Evolutionary conservation across 1,140 invertebrate genomes (phyloP), one percentile per base, ranked within the genome.

Genomic region (Riptortus pedestris): DNA sequence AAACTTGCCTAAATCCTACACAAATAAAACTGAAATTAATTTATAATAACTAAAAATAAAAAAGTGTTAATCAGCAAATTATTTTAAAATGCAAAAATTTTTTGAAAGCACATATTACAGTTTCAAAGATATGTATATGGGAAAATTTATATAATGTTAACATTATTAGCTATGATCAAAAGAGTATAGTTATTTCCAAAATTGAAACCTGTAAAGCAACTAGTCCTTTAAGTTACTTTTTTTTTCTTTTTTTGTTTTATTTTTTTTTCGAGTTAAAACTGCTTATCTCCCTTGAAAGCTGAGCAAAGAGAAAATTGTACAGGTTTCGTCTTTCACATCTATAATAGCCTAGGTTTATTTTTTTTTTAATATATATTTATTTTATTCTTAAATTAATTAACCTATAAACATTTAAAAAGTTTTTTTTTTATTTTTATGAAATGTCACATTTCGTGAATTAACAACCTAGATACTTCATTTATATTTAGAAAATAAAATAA

Each of bases 41-140:
- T 45, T n/a, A n/a, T 45, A 45, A 14, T n/a, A n/a, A 45, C 43
- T 45, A 18, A 45, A n/a, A 45, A 11, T 45, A n/a, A 45, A 45
- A 45, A 45, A 45, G 14, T n/a, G 14, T 14, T 45, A 45, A 45
- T 45, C 14, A 45, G 18, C 11, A 45, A 45, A 45, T n/a, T 9
- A 38, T 9, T 9, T 9, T 9, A 3, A 45, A 2, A 45, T n/a
- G 18, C 43, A n/a, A 45, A 45, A n/a, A 45, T 14, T 45, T n/a
- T 45, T n/a, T 45, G 18, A n/a, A 45, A n/a, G 11, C 18, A 45
- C 18, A 45, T 45, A 45, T 45, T 45, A 45, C 14, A 45, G 43
- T 45, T 45, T 38, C 18, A 45, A 45, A 45, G 43, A 45, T 45
- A 45, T 45, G 43, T 45, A 45, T 45, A 45, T 45, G 43, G 43